phyloP scores from a whole-genome alignment of 2,113 vertebrate genomes.

The Tonatia bakeri region DNA sequence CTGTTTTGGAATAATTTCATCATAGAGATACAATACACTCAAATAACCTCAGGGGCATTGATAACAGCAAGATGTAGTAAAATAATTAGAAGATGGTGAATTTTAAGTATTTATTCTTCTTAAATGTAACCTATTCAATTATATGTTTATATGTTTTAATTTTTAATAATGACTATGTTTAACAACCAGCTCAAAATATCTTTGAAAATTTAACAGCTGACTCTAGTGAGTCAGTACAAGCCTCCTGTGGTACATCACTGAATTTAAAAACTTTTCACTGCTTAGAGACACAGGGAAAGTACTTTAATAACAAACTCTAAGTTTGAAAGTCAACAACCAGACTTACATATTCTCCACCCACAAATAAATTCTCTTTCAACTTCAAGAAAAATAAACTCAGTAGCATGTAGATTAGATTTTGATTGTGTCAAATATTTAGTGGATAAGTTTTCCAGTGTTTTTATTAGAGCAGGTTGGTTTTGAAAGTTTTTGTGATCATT shows the following conservation, averaged over 20 bases:
- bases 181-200: background rate
- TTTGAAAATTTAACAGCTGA: background rate
- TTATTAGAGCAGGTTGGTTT: background rate
- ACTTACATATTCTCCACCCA: background rate
- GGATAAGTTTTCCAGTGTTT: background rate
- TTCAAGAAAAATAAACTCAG: background rate
- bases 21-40: background rate
- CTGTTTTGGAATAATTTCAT: background rate
- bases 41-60: background rate
- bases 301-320: background rate
- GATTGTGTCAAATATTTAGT: slow-evolving; percentile 50
- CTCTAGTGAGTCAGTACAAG: background rate
- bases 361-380: background rate
- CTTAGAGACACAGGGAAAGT: background rate
- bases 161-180: background rate
- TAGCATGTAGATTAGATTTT: background rate
- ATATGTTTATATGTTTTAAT: background rate
- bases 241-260: background rate
- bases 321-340: background rate
- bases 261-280: background rate
- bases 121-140: background rate
- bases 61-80: background rate
- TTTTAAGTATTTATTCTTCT: background rate
- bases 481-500: background rate
- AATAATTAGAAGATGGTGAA: background rate